Base-by-base conservation (phyloP, 2,888 invertebrate genomes). In the Adela reaumurella region DNA sequence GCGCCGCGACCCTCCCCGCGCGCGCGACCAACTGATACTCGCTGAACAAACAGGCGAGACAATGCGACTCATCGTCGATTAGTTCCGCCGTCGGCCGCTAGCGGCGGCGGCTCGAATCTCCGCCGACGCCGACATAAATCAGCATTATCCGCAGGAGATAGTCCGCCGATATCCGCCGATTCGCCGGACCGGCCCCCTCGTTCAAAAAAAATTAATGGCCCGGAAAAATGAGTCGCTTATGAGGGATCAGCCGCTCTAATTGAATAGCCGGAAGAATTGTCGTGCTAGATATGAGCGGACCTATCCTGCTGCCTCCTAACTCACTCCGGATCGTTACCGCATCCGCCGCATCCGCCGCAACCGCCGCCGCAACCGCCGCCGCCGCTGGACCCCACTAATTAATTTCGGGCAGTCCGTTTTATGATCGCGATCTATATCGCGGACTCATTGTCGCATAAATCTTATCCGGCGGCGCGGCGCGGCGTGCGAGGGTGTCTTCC, bases 211-310 rank as follows among this genome's bases (percentile, higher is more conserved):
- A 76, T 78, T 78, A 77, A 78, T 78, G 78, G 74, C 76, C 67
- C 74, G 78, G 78, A 78, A 78, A 78, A 78, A 77, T 77, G 78
- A 77, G 77, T 76, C 78, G 76, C 77, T 78, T 78, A 78, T 78
- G 78, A 78, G 77, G 76, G 78, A 78, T 78, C 74, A 74, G 74
- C 74, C 74, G 70, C 68, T 77, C 74, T 78, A 78, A 78, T 78
- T 78, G 78, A 77, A 78, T 78, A 77, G 76, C 68, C 63, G 62
- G 62, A 63, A 59, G 68, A 67, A 68, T 70, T 67, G 72, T 71
- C 64, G 62, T 59, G 59, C 64, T 60, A 63, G 65, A 63, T 63
- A 24, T 24, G 24, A 24, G 24, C 24, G 5, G 24, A 8, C 24
- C 5, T 24, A 24, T 24, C 24, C n/a, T 24, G 24, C 24, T 8